Percentiles rank a stretch among this genome's conserved stretches.
Conservation (phyloP, 2,797 vertebrate genomes). For the Adelosebastes latens region DNA sequence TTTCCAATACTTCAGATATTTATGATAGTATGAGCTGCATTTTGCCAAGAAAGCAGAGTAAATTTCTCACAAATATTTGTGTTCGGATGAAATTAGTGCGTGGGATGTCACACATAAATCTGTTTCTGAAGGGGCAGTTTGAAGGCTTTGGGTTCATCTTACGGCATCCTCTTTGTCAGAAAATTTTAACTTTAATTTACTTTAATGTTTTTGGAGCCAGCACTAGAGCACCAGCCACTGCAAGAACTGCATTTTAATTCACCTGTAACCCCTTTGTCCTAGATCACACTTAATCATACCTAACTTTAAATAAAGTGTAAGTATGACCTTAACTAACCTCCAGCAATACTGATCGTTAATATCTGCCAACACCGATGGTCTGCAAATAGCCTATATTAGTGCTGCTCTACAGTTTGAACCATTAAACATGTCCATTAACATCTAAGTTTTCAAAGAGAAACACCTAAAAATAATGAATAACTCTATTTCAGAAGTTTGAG, state of each 20-base stretch:
- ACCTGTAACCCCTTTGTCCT: neutral
- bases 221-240: neutral
- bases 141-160: too few relatives aligned
- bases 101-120: too few relatives aligned
- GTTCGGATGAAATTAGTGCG: too few relatives aligned
- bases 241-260: neutral
- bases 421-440: neutral
- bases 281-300: neutral
- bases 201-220: neutral
- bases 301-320: neutral
- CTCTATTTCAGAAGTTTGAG: neutral
- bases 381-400: neutral
- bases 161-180: neutral
- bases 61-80: too few relatives aligned
- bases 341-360: neutral
- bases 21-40: neutral
- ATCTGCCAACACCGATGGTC: neutral
- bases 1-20: too few relatives aligned
- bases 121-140: too few relatives aligned
- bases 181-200: too few relatives aligned
- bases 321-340: neutral
- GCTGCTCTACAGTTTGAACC: neutral
- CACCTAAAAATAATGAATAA: too few relatives aligned
- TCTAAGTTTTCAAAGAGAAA: neutral
- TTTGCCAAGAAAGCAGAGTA: too few relatives aligned